A percentile compares a stretch with the other conserved stretches of the same genome.
Evolutionary conservation across 2,888 invertebrate genomes (phyloP).

Genomic region (Antheraea assamensis): DNA sequence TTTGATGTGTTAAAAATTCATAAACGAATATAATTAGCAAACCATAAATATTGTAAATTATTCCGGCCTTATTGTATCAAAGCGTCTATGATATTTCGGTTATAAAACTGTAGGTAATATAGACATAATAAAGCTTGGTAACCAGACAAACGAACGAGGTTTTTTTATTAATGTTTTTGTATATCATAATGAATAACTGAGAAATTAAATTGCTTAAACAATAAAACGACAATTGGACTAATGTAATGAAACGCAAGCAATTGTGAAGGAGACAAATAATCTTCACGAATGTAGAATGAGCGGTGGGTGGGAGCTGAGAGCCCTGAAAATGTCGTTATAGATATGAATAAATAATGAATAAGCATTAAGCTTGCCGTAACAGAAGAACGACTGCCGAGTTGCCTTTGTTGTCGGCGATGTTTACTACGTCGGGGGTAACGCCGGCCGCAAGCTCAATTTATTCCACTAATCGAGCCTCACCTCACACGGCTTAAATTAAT

Average conservation of each 20-base stretch:
- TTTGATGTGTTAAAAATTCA: background rate
- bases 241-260: slow-evolving; percentile 23
- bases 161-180: background rate
- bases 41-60: background rate
- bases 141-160: background rate
- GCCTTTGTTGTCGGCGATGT: slow-evolving; percentile 75
- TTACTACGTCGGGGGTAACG: slow-evolving; percentile 70
- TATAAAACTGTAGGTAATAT: background rate
- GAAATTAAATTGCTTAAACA: background rate
- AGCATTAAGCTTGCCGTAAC: slow-evolving; percentile 70
- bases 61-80: background rate
- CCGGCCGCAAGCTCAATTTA: slow-evolving; percentile 74
- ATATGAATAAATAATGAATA: slow-evolving; percentile 80
- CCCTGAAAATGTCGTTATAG: slow-evolving; percentile 79
- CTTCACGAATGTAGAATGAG: slow-evolving; percentile 31
- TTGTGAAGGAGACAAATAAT: slow-evolving; percentile 22
- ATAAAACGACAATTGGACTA: slow-evolving; percentile 8
- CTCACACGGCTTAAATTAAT: slow-evolving; percentile 73
- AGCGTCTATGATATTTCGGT: background rate
- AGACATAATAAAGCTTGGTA: background rate
- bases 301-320: slow-evolving; percentile 58
- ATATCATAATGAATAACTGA: background rate
- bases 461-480: slow-evolving; percentile 75
- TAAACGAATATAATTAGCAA: background rate
- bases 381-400: slow-evolving; percentile 56